These are phyloP conservation scores for Hololepta plana DNA, from an alignment of 2,888 invertebrate species.

Conservation along the genomic window DNA sequence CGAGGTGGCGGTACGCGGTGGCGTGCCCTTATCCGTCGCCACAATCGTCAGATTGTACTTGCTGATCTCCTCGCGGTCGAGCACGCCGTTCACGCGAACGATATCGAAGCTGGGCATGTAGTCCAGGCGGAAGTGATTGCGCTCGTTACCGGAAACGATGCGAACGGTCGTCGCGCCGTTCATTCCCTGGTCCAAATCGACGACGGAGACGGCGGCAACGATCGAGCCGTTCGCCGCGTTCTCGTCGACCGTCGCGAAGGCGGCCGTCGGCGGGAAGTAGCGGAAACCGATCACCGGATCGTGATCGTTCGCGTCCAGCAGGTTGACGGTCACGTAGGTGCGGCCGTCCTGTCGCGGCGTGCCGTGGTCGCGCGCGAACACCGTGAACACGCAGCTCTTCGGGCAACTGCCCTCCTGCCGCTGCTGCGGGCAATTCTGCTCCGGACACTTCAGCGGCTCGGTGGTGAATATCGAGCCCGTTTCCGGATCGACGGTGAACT, in stretches of 20 bases:
- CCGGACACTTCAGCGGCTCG: slow-evolving; percentile 63
- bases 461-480: slow-evolving; percentile 78
- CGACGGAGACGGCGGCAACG: slow-evolving; percentile 84
- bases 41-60: slow-evolving; percentile 88
- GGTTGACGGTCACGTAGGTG: slow-evolving; percentile 83
- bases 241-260: slow-evolving; percentile 85
- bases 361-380: slow-evolving; percentile 86
- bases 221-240: slow-evolving; percentile 79
- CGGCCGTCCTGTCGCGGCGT: slow-evolving; percentile 80
- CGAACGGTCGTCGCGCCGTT: slow-evolving; percentile 77
- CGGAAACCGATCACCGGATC: slow-evolving; percentile 81
- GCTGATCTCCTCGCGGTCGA: slow-evolving; percentile 84
- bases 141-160: slow-evolving; percentile 78
- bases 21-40: slow-evolving; percentile 79
- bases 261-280: slow-evolving; percentile 67
- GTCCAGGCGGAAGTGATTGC: slow-evolving; percentile 76
- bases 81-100: slow-evolving; percentile 73
- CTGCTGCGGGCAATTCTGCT: slow-evolving; percentile 52
- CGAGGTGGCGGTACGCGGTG: slow-evolving; percentile 70
- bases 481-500: slow-evolving; percentile 83
- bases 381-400: slow-evolving; percentile 87
- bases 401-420: slow-evolving; percentile 44
- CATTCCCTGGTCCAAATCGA: slow-evolving; percentile 79
- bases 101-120: slow-evolving; percentile 74
- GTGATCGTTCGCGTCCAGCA: slow-evolving; percentile 86